Evolutionary conservation across 1,140 invertebrate genomes (phyloP), one percentile per base, ranked within the genome.

Genomic region (Nomia melanderi): DNA sequence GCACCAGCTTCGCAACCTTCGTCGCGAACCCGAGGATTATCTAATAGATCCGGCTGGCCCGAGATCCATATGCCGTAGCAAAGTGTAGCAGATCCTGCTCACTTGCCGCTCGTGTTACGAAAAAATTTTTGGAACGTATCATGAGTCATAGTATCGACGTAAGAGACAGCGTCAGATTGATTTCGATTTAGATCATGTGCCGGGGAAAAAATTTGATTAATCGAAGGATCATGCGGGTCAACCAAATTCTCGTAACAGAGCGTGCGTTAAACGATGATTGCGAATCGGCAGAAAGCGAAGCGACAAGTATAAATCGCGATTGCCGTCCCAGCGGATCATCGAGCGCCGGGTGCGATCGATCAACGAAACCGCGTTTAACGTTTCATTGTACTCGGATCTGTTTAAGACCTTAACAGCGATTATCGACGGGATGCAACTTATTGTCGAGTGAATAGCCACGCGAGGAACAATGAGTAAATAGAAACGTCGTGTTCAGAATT

Each of bases 261-360:
- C 17, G 39, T 59, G 64, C 73, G 69, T 76, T 47, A 69, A 39
- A 8, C n/a, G 20, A 20, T 20, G 29, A 69, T 69, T 76, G 65
- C 54, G 41, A 59, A 67, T 67, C 63, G 31, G n/a, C 31, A 36
- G 54, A 69, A 65, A 47, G 41, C 31, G 41, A 69, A 33, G 11
- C 47, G 73, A 76, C 73, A 66, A 59, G 64, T 76, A 76, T 65
- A 76, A 76, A 76, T 76, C 54, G 41, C 36, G 20, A 60, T 36
- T 53, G 39, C 23, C 17, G 27, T 31, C 50, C 27, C 9, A 20
- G 54, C 60, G 54, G 73, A 76, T 59, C 73, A 69, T 69, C 56
- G 73, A 59, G 33, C 39, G 47, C 12, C 73, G 7, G 12, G 7
- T 6, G 1, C n/a, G 53, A 76, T 76, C 64, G 25, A 76, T 76